Conservation (phyloP, 2,113 vertebrate species). For the Boleophthalmus pectinirostris region DNA sequence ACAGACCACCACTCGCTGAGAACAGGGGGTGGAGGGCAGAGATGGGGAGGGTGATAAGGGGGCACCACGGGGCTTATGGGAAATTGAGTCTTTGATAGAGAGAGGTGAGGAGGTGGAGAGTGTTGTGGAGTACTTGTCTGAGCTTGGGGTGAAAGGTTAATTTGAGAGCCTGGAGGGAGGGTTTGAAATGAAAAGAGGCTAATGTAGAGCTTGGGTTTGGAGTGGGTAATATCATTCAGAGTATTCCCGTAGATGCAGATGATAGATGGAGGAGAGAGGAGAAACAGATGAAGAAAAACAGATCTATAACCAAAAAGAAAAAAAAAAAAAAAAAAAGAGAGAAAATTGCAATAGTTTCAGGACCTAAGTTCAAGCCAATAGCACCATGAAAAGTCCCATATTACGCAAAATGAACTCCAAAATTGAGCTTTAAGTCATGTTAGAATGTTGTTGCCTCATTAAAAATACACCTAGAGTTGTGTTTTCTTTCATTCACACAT, state of each 20-base stretch:
- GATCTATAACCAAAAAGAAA: conserved; percentile 21
- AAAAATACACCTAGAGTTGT: too few relatives aligned
- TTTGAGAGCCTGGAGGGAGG: conserved; percentile 29
- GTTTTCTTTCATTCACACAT: too few relatives aligned
- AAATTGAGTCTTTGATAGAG: conserved; percentile 24
- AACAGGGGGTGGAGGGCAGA: conserved; percentile 13
- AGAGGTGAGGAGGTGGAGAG: conserved; percentile 36
- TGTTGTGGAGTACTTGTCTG: conserved; percentile 47
- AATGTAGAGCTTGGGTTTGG: conserved; percentile 29
- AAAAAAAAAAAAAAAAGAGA: conserved; percentile 3
- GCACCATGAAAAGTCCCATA: too few relatives aligned
- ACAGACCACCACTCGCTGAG: conserved; percentile 2
- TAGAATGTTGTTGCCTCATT: too few relatives aligned
- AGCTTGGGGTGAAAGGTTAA: conserved; percentile 46
- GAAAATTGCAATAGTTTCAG: conserved; percentile 4
- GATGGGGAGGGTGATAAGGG: conserved; percentile 20
- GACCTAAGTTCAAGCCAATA: too few relatives aligned
- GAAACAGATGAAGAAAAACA: conserved; percentile 38
- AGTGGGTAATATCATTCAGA: conserved; percentile 34
- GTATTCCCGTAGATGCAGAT: conserved; percentile 35
- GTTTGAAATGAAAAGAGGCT: conserved; percentile 37
- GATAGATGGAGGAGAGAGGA: conserved; percentile 10
- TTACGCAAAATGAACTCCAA: too few relatives aligned
- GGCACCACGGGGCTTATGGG: conserved; percentile 30
- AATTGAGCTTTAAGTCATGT: too few relatives aligned